phyloP scores from a whole-genome alignment of 2,888 invertebrate genomes.

The Teleiodes luculella region DNA sequence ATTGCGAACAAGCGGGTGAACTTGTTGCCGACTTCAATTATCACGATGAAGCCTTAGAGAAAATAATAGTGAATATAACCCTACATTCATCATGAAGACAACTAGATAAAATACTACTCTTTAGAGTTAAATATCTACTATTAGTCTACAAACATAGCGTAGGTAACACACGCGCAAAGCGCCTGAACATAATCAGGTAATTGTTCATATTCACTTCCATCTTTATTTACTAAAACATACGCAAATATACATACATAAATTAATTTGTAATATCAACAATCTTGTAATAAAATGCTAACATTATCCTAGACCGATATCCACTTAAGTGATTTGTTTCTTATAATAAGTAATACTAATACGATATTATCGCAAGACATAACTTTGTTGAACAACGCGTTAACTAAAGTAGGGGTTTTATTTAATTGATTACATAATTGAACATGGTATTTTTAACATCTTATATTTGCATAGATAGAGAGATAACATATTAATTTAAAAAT shows the following conservation, averaged over 20 bases:
- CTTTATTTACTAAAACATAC: conserved; percentile 8
- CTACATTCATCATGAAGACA: conserved; percentile 71
- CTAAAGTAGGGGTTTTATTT: conserved; percentile 1
- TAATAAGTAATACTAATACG: conserved; percentile 7
- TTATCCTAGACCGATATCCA: conserved; percentile 9
- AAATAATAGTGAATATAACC: conserved; percentile 52
- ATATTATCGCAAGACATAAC: conserved; percentile 4
- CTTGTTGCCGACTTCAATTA: conserved; percentile 49
- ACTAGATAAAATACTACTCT: conserved; percentile 76
- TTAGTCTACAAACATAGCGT: conserved; percentile 48
- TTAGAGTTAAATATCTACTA: conserved; percentile 74
- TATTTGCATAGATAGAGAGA: too few relatives aligned
- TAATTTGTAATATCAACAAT: conserved; percentile 9
- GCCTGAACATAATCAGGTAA: neutral
- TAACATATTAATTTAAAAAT: too few relatives aligned
- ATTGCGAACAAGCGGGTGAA: conserved; percentile 50
- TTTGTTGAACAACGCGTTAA: conserved; percentile 3
- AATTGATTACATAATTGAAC: too few relatives aligned
- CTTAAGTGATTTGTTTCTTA: conserved; percentile 11
- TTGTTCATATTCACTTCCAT: neutral
- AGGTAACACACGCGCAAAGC: conserved; percentile 1
- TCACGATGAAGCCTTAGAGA: conserved; percentile 68
- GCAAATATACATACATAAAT: conserved; percentile 8
- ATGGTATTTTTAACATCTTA: too few relatives aligned
- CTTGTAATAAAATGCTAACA: conserved; percentile 12